These are phyloP conservation scores for Drosophila acutilabella DNA, from an alignment of 2,888 invertebrate species.

Conservation along the genomic window DNA sequence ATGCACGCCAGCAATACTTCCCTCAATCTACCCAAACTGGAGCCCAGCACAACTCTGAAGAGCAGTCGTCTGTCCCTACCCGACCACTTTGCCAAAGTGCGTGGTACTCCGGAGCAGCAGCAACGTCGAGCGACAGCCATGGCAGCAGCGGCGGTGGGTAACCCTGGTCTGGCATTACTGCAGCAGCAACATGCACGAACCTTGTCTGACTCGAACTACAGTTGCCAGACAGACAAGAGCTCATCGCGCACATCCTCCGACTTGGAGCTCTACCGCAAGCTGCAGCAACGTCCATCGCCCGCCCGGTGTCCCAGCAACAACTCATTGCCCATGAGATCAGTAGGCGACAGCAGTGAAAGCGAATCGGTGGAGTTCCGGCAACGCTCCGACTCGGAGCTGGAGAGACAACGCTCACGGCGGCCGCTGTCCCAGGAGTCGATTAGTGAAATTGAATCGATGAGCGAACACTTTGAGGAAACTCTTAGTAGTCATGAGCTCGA, in stretches of 20 bases:
- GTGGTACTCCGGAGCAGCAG: constrained; percentile 59
- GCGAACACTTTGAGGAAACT: constrained; percentile 86
- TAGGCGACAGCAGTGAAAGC: constrained; percentile 82
- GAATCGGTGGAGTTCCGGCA: constrained; percentile 87
- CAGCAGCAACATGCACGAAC: constrained; percentile 83
- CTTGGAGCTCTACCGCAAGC: constrained; percentile 84
- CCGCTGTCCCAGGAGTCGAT: constrained; percentile 91
- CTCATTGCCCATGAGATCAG: constrained; percentile 75
- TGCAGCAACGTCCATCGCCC: constrained; percentile 74
- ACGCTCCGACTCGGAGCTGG: constrained; percentile 86
- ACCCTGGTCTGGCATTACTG: constrained; percentile 42
- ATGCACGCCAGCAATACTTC: constrained; percentile 84
- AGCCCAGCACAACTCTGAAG: constrained; percentile 72
- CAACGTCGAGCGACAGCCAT: constrained; percentile 33
- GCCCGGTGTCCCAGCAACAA: constrained; percentile 82
- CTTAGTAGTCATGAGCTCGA: constrained; percentile 88
- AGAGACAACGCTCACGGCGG: constrained; percentile 88
- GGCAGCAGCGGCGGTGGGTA: constrained; percentile 48
- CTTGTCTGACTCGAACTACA: constrained; percentile 84
- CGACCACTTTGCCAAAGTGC: constrained; percentile 83
- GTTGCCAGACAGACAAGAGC: constrained; percentile 84
- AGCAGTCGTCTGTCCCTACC: constrained; percentile 84
- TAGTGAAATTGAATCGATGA: constrained; percentile 88
- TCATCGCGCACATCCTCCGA: constrained; percentile 84
- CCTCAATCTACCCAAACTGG: constrained; percentile 80